Evolutionary conservation across 2,888 invertebrate genomes (phyloP).

Genomic region (Plebejus anna): DNA sequence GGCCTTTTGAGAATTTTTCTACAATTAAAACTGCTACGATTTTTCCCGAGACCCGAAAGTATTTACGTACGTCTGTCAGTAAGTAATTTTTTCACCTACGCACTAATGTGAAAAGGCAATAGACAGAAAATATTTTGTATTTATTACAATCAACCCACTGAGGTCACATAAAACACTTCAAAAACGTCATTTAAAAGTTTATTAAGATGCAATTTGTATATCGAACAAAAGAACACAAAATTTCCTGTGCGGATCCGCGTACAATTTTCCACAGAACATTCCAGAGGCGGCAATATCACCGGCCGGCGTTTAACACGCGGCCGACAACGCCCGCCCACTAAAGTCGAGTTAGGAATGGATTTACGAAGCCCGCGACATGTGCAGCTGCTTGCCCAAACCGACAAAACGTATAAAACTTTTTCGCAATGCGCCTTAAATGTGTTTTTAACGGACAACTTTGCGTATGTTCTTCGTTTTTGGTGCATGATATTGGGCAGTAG

Average conservation of each 20-base stretch:
- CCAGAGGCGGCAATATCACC: slow-evolving; percentile 42
- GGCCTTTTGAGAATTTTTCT: too few relatives aligned
- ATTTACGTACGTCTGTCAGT: too few relatives aligned
- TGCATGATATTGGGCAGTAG: neutral
- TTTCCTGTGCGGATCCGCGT: slow-evolving; percentile 29
- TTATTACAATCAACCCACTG: too few relatives aligned
- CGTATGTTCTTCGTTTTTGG: slow-evolving; percentile 1
- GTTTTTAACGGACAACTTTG: slow-evolving; percentile 39
- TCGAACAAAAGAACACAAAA: slow-evolving; percentile 19
- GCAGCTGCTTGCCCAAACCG: slow-evolving; percentile 43
- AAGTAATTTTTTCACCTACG: too few relatives aligned
- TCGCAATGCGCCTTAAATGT: slow-evolving; percentile 69
- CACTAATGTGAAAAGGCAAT: too few relatives aligned
- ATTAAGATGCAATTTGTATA: neutral
- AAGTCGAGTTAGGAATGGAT: slow-evolving; percentile 72
- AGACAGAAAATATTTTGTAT: too few relatives aligned
- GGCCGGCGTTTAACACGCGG: slow-evolving; percentile 54
- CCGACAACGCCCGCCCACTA: slow-evolving; percentile 46
- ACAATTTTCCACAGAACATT: slow-evolving; percentile 44
- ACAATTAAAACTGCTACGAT: too few relatives aligned
- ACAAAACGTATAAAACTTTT: slow-evolving; percentile 57
- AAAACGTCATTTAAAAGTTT: neutral
- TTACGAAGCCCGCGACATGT: slow-evolving; percentile 67
- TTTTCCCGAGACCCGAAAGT: too few relatives aligned
- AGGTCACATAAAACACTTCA: too few relatives aligned